phyloP scores from a whole-genome alignment of 2,797 vertebrate species.

The Eulemur coronatus region DNA sequence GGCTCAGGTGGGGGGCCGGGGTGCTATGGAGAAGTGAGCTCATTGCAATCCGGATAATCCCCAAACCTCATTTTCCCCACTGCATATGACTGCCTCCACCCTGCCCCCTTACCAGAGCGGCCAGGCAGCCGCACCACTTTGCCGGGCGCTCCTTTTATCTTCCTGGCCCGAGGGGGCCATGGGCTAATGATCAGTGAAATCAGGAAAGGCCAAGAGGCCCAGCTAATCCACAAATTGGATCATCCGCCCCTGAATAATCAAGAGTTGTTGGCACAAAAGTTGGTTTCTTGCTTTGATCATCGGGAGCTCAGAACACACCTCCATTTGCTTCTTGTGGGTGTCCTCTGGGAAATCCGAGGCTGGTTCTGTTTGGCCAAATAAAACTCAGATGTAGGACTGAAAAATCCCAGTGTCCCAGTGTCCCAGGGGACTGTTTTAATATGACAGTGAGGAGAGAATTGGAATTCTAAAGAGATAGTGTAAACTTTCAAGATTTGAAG shows the following conservation, averaged over 20 bases:
- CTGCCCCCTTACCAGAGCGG: slow-evolving; percentile 52
- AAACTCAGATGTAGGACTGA: slow-evolving; percentile 28
- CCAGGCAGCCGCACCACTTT: slow-evolving; percentile 71
- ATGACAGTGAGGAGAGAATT: neutral
- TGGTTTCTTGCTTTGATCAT: slow-evolving; percentile 76
- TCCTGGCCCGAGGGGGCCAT: slow-evolving; percentile 72
- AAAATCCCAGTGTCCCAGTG: neutral
- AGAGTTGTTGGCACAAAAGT: slow-evolving; percentile 74
- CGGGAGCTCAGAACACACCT: slow-evolving; percentile 52
- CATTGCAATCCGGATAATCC: slow-evolving; percentile 77
- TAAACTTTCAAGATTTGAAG: slow-evolving; percentile 4
- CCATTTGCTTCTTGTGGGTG: slow-evolving; percentile 50
- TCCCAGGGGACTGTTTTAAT: slow-evolving; percentile 30
- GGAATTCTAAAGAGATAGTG: slow-evolving; percentile 30
- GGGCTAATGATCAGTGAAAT: slow-evolving; percentile 81
- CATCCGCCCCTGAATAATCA: slow-evolving; percentile 78
- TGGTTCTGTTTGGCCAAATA: slow-evolving; percentile 55
- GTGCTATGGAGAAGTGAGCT: slow-evolving; percentile 52
- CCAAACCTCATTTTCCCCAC: slow-evolving; percentile 78
- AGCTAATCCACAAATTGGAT: slow-evolving; percentile 81
- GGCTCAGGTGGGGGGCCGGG: slow-evolving; percentile 54
- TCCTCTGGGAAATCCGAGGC: slow-evolving; percentile 30
- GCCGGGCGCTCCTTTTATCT: slow-evolving; percentile 76
- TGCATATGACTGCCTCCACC: slow-evolving; percentile 67
- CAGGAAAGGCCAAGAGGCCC: slow-evolving; percentile 71